A percentile compares a stretch with the other conserved stretches of the same genome.
Conservation (phyloP, 1,140 invertebrate species). For the Cepaea nemoralis region DNA sequence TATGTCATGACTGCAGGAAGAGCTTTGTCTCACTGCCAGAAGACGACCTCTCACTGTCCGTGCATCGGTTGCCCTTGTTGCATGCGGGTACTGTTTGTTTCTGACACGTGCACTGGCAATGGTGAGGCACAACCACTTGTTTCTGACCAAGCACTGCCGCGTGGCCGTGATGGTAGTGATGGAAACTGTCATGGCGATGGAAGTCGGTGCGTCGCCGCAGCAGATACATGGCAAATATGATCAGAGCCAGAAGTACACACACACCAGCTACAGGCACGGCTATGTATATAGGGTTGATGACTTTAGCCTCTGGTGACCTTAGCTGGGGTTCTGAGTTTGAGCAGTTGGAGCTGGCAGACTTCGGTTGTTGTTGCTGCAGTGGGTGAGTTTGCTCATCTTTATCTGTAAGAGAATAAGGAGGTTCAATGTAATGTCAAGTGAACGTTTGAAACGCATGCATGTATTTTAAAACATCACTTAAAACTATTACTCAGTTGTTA, state of each 20-base stretch:
- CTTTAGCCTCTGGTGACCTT: conserved; percentile 42
- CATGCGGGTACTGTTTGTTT: conserved; percentile 42
- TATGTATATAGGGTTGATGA: conserved; percentile 69
- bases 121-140: conserved; percentile 29
- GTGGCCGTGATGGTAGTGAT: conserved; percentile 35
- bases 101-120: conserved; percentile 44
- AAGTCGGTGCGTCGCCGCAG: conserved; percentile 58
- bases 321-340: conserved; percentile 41
- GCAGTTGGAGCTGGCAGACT: conserved; percentile 34
- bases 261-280: conserved; percentile 68
- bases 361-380: not conserved
- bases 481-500: too few relatives aligned
- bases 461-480: too few relatives aligned
- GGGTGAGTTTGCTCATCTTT: not conserved
- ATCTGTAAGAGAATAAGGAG: not conserved
- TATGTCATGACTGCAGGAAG: conserved; percentile 60
- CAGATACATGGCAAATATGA: conserved; percentile 69
- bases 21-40: conserved; percentile 67
- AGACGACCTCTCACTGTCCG: conserved; percentile 67
- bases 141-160: not conserved
- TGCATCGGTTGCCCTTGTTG: conserved; percentile 62
- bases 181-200: conserved; percentile 54
- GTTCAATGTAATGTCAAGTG: too few relatives aligned
- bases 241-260: conserved; percentile 65
- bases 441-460: too few relatives aligned